Base-by-base conservation (phyloP, 2,888 invertebrate species). In the Trachelus tabidus region DNA sequence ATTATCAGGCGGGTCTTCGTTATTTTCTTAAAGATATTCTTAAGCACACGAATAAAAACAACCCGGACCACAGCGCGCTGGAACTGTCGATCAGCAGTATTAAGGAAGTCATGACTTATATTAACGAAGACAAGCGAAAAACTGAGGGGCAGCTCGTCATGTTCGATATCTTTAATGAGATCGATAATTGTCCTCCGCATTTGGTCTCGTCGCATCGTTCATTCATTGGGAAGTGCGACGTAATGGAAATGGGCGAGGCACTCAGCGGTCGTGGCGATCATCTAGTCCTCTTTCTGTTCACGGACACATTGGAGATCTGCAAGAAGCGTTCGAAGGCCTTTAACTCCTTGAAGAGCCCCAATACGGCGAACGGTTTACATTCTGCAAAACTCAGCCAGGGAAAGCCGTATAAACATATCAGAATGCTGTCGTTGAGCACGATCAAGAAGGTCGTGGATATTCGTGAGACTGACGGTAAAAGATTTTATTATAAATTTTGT, bases 131-230 rank as follows among this genome's bases (percentile, higher is more conserved):
- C 92, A 99, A 98, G 92, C 94, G 98, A 87, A 97, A 97, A 93
- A 98, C 98, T 0, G 99, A 99, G 92, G 97, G 97, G 23, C 97
- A 98, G 92, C 94, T 98, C 90, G 97, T 96, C 85, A 96, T 99
- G 94, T 98, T 99, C 92, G 98, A 98, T 92, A 97, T 99, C 84
- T 97, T 98, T 92, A 98, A 99, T 91, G 98, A 99, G 91, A 99
- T 99, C 88, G 99, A 99, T 90, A 97, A 98, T 92, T 99, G 98
- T 92, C 99, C 99, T 83, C 95, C 98, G 0, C 96, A 98, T 90
- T 93, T 99, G 84, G 96, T 98, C 69, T 98, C 98, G 11, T 98
- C 98, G 11, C 98, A 98, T 92, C 95, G 98, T 77, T 96, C 94
- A 86, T 98, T 98, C 91, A 95, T 98, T 79, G 95, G 95, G 37